These are phyloP conservation scores for Muscicapa striata DNA, from an alignment of 2,797 vertebrate species.

Conservation along the genomic window DNA sequence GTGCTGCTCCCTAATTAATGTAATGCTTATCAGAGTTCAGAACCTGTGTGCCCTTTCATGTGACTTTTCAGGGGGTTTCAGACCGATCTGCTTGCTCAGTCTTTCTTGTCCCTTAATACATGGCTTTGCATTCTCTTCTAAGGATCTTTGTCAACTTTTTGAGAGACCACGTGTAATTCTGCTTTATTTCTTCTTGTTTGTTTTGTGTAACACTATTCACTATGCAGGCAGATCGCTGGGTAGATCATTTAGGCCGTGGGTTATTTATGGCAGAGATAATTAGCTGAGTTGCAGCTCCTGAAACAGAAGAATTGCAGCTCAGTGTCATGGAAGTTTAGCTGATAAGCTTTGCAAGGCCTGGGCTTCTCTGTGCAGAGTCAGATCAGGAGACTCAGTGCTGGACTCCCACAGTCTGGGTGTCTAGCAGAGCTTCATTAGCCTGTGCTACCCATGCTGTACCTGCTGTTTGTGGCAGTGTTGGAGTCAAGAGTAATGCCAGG, in stretches of 20 bases:
- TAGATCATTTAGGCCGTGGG: not conserved
- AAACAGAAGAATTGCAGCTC: not conserved
- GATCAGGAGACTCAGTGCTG: not conserved
- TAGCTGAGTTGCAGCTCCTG: constrained; percentile 11
- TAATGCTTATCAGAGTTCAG: not conserved
- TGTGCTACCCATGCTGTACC: not conserved
- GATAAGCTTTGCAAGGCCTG: not conserved
- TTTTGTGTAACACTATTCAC: not conserved
- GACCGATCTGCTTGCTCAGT: not conserved
- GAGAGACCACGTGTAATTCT: not conserved
- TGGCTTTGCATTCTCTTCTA: not conserved
- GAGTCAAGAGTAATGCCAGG: not conserved
- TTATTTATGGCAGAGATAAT: constrained; percentile 28
- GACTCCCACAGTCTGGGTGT: not conserved
- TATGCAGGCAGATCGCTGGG: not conserved
- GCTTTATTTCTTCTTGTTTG: not conserved
- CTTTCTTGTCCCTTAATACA: not conserved
- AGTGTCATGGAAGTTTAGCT: not conserved
- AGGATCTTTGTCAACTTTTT: not conserved
- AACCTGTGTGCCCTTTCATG: not conserved
- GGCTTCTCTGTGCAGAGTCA: rapidly evolving
- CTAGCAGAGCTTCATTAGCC: not conserved
- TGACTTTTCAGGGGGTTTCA: not conserved
- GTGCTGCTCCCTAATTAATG: not conserved
- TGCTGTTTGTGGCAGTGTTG: not conserved